Conservation (phyloP, 2,888 invertebrate species). For the Chironomus tentans region DNA sequence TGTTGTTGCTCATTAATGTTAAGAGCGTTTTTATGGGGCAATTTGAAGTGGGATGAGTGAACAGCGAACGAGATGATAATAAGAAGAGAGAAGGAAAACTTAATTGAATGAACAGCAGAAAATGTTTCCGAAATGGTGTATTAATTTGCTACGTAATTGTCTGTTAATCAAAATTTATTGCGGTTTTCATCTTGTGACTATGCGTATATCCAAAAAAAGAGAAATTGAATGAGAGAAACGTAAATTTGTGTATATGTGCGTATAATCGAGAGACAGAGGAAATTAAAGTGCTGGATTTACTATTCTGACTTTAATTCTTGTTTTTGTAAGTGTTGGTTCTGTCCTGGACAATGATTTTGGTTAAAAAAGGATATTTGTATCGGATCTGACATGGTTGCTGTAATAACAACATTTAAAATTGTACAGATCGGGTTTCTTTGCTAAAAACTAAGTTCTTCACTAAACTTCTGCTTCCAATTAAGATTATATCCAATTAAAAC, state of each 20-base stretch:
- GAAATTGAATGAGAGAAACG: not conserved
- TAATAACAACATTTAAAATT: no score
- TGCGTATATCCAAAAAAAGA: not conserved
- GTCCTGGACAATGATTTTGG: no score
- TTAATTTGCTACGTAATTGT: constrained; percentile 26
- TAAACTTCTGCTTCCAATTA: no score
- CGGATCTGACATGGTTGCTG: no score
- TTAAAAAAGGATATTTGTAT: no score
- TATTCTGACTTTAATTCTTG: no score
- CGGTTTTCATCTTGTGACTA: constrained; percentile 7
- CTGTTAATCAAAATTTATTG: constrained; percentile 26
- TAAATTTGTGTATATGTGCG: not conserved
- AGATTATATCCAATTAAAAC: no score
- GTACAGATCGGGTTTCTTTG: no score
- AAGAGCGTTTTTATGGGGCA: not conserved
- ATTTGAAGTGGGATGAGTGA: not conserved
- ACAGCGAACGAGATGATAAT: not conserved
- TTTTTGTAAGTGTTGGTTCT: no score
- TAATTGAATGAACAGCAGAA: constrained; percentile 20
- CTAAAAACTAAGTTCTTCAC: no score
- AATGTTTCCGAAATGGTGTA: not conserved
- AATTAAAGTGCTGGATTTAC: not conserved
- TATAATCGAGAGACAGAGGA: not conserved
- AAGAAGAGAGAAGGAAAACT: not conserved
- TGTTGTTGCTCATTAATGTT: constrained; percentile 25